phyloP scores from a whole-genome alignment of 2,113 vertebrate genomes.

The Scolopax mira region DNA sequence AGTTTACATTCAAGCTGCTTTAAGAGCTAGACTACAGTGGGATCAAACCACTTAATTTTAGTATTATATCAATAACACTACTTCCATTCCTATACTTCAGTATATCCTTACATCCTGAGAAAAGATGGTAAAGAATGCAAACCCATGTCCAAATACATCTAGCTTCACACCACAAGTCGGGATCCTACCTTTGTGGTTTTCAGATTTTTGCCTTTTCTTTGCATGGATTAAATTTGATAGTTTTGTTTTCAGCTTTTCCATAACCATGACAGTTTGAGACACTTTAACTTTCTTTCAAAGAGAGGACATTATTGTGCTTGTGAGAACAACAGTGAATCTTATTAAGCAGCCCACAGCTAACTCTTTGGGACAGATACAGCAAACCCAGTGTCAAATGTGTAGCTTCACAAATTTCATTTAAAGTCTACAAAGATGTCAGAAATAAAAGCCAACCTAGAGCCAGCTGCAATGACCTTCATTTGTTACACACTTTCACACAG shows the following conservation, averaged over 20 bases:
- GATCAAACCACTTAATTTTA: neutral
- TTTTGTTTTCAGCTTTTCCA: neutral
- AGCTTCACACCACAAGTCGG: neutral
- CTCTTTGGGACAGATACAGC: neutral
- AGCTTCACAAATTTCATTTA: neutral
- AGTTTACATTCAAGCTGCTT: neutral
- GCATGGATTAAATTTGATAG: neutral
- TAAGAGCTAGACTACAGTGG: neutral
- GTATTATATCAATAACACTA: neutral
- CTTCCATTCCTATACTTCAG: neutral
- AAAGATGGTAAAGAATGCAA: neutral
- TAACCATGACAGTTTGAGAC: neutral
- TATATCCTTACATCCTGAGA: neutral
- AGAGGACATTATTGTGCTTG: neutral
- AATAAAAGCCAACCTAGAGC: neutral
- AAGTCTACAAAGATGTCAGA: neutral
- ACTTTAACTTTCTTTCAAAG: neutral
- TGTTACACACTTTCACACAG: neutral
- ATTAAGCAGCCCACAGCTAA: neutral
- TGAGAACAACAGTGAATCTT: neutral
- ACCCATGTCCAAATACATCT: neutral
- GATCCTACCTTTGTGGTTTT: neutral
- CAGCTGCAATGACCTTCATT: neutral
- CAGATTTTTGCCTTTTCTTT: neutral
- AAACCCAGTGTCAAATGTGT: neutral